Base-by-base conservation (phyloP, 2,113 vertebrate species). In the Brachyhypopomus occidentalis region DNA sequence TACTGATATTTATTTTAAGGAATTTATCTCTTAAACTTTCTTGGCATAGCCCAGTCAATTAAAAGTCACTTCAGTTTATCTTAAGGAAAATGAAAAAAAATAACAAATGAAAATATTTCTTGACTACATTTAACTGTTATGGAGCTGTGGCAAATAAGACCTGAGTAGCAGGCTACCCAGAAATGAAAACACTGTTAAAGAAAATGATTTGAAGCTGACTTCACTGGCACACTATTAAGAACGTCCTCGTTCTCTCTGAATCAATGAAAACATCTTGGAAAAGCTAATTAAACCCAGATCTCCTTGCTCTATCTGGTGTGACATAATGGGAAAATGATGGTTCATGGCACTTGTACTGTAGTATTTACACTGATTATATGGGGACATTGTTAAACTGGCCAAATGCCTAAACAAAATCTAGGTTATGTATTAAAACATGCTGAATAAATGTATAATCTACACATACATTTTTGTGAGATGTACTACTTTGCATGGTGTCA, bases 341-440 rank as follows among this genome's bases (percentile, higher is more conserved):
- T 89, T 86, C 89, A 90, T 88, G 87, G 86, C 84, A 87, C 83
- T 80, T 81, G 77, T 83, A 78, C 82, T 83, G 87, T 55, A 88
- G 84, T 71, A 74, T 90, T 84, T 73, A 87, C 74, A 80, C 48
- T 75, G 64, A 87, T 63, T 88, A 83, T 90, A 88, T 88, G 85
- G 88, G 88, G 85, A 87, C 89, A 75, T 81, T 41, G 55, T 66
- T 71, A 30, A 84, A 55, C 69, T 78, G 77, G 56, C 19, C 75
- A 85, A 81, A 87, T 79, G 89, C 79, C 41, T 90, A 88, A 89
- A 89, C 84, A 88, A 80, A 87, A 83, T 90, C 75, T 86, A 91
- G 93, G 83, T 89, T 80, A 85, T 92, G 89, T 92, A 90, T 86
- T 89, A 90, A 77, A 92, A 85, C 86, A 87, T 89, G 63, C 6